These are phyloP conservation scores for Macaca nemestrina DNA, from an alignment of 2,113 vertebrate genomes.

Conservation along the genomic window DNA sequence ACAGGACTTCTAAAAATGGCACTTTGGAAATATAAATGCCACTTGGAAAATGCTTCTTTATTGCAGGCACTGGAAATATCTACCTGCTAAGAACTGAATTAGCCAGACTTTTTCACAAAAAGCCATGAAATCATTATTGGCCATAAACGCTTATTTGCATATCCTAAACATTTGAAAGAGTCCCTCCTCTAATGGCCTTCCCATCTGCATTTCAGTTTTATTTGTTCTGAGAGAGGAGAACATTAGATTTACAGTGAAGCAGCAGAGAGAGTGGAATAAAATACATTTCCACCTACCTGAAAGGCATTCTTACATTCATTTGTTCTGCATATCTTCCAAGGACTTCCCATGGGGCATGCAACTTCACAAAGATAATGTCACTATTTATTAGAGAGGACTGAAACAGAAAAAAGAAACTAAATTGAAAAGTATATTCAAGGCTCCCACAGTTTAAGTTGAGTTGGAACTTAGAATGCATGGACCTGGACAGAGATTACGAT, in stretches of 20 bases:
- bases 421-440: conserved; percentile 63
- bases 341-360: conserved; percentile 96
- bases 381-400: conserved; percentile 94
- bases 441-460: background rate
- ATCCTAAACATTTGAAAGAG: conserved; percentile 38
- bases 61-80: background rate
- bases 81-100: background rate
- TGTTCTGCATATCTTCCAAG: conserved; percentile 96
- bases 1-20: background rate
- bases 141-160: conserved; percentile 5
- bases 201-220: conserved; percentile 23
- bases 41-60: conserved; percentile 23
- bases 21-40: background rate
- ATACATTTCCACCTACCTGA: conserved; percentile 89
- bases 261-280: conserved; percentile 37
- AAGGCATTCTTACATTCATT: conserved; percentile 98
- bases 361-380: conserved; percentile 96
- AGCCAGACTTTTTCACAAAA: conserved; percentile 38
- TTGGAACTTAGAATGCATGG: background rate
- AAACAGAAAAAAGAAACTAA: conserved; percentile 82
- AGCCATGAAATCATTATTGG: conserved; percentile 24
- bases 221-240: background rate
- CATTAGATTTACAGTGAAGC: conserved; percentile 19
- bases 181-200: conserved; percentile 31
- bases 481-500: background rate